These are phyloP conservation scores for Hestina assimilis DNA, from an alignment of 1,140 invertebrate species.

Conservation along the genomic window DNA sequence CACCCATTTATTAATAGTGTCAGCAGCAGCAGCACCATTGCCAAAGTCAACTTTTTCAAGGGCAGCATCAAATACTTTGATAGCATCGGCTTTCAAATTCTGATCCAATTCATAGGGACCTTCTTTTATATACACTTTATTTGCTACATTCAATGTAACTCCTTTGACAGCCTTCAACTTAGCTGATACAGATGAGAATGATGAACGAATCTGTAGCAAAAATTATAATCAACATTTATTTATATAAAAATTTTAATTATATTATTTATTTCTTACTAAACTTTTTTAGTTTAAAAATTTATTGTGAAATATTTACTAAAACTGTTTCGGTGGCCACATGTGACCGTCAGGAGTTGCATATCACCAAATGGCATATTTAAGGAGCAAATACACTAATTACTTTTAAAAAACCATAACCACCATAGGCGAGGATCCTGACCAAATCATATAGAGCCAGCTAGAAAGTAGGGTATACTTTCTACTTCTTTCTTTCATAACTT, in stretches of 20 bases:
- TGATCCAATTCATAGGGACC: slow-evolving; percentile 52
- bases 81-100: slow-evolving; percentile 57
- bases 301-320: too few relatives aligned
- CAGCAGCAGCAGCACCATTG: slow-evolving; percentile 34
- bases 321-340: too few relatives aligned
- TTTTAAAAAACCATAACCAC: neutral
- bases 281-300: too few relatives aligned
- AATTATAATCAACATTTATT: neutral
- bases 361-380: too few relatives aligned
- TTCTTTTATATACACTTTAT: slow-evolving; percentile 64
- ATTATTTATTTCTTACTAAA: too few relatives aligned
- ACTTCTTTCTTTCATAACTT: too few relatives aligned
- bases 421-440: too few relatives aligned
- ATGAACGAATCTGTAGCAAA: slow-evolving; percentile 57
- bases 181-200: slow-evolving; percentile 45
- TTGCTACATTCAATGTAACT: slow-evolving; percentile 62
- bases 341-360: too few relatives aligned
- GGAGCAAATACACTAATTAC: neutral
- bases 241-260: neutral
- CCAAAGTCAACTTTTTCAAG: slow-evolving; percentile 62
- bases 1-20: slow-evolving; percentile 64
- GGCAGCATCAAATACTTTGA: slow-evolving; percentile 60
- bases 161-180: slow-evolving; percentile 56
- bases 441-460: too few relatives aligned
- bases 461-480: too few relatives aligned